phyloP scores from a whole-genome alignment of 2,888 invertebrate species.

The Vanessa cardui region DNA sequence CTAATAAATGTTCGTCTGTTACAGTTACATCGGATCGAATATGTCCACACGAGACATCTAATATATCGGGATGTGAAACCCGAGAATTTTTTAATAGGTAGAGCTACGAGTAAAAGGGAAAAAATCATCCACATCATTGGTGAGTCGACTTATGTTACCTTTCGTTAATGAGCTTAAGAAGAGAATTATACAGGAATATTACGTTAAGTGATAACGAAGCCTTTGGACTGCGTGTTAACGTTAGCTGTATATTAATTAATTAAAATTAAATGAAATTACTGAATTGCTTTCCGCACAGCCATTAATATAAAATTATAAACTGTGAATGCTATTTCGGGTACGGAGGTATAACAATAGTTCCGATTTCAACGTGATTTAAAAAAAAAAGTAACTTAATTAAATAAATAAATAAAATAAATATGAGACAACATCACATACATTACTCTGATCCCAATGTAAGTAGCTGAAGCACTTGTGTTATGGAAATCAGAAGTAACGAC shows the following conservation, averaged over 20 bases:
- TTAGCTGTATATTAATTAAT: too few species aligned
- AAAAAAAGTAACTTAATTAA: too few species aligned
- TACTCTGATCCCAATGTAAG: too few species aligned
- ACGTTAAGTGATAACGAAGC: too few species aligned
- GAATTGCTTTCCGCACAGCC: not conserved
- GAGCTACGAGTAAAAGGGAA: slow-evolving; percentile 98
- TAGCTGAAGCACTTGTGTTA: too few species aligned
- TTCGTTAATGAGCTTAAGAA: not conserved
- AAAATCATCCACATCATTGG: slow-evolving; percentile 99
- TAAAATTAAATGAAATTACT: slow-evolving; percentile 16
- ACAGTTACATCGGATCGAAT: slow-evolving; percentile 99
- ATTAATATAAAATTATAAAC: not conserved
- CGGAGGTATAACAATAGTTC: not conserved
- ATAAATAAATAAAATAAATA: too few species aligned
- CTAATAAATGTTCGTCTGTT: slow-evolving; percentile 50
- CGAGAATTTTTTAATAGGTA: slow-evolving; percentile 99
- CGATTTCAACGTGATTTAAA: too few species aligned
- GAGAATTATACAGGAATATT: too few species aligned
- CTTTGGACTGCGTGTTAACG: slow-evolving; percentile 9
- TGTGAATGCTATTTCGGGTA: not conserved
- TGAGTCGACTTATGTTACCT: slow-evolving; percentile 62
- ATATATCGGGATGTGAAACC: slow-evolving; percentile 99
- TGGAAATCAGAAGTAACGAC: too few species aligned
- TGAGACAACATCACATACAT: too few species aligned
- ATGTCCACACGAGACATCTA: slow-evolving; percentile 99